Base-by-base conservation (phyloP, 2,113 vertebrate genomes). In the Conger conger region DNA sequence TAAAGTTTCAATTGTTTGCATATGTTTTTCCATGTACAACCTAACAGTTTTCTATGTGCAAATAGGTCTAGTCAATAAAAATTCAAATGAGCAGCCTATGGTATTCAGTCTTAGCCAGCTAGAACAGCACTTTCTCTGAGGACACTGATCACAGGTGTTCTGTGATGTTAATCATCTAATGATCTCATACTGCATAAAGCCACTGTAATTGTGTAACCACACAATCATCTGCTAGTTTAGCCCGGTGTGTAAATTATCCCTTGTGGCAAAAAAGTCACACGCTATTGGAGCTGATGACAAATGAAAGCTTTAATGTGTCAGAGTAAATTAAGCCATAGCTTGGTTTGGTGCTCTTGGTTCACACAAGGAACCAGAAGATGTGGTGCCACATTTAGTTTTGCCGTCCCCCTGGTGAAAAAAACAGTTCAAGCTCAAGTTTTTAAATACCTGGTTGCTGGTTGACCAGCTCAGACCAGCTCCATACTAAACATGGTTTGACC, bases 151-250 rank as follows among this genome's bases (percentile, higher is more conserved):
- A 38, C 76, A 33, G 53, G 83, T 53, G 76, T 84, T 78, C 50
- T 36, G 38, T 78, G 42, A 18, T 35, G 76, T 83, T 78, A 77
- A 77, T 79, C 20, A 79, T 57, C 20, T 78, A 79, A 84, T 84
- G 79, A 84, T 60, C 76, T 79, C 5, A 57, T n/a, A 35, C 30
- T 60, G 36, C 35, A 63, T 84, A 27, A 38, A 57, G 36, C 33
- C 76, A 2, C 36, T 42, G 6, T 50, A 83, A 76, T 45, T 20
- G 83, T 77, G 79, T 79, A 53, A 40, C 79, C 53, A n/a, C 83
- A 80, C 40, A 60, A 79, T 79, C 50, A 60, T 36, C 83, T 84
- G 77, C 35, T 80, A 33, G 54, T 79, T 84, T 53, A 23, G 37
- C 57, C 57, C 68, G 9, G 68, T 63, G 30, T 20, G 36, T 35